These are phyloP conservation scores for Omphaloscelis lunosa DNA, from an alignment of 2,888 invertebrate species.

Conservation along the genomic window DNA sequence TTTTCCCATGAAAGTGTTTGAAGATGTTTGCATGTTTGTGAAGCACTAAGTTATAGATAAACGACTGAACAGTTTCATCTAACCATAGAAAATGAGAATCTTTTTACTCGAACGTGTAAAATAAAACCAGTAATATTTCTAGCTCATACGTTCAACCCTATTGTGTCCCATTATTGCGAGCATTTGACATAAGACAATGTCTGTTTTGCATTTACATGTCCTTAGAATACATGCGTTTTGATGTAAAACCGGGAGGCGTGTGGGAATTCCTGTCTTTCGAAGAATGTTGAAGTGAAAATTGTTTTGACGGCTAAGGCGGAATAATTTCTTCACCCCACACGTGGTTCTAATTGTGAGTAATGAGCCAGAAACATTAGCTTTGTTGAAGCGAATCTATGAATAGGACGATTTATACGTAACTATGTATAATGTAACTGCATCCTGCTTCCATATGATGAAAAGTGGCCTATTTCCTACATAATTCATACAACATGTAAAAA, in stretches of 20 bases:
- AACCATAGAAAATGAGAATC: not conserved
- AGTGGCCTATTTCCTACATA: too few relatives aligned
- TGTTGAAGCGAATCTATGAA: not conserved
- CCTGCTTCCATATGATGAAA: too few relatives aligned
- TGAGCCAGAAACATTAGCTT: not conserved
- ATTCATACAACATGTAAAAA: too few relatives aligned
- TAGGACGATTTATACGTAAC: not conserved
- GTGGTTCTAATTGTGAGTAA: slow-evolving; percentile 6
- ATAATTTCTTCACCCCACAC: slow-evolving; percentile 3
- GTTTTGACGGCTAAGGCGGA: not conserved
- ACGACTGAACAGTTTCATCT: too few relatives aligned
- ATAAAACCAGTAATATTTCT: not conserved
- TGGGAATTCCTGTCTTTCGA: slow-evolving; percentile 34
- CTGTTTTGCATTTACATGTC: slow-evolving; percentile 47
- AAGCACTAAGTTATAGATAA: not conserved
- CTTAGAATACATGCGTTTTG: slow-evolving; percentile 38
- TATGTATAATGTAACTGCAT: too few relatives aligned
- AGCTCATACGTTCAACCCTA: slow-evolving; percentile 30
- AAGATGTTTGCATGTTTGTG: not conserved
- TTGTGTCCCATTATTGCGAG: slow-evolving; percentile 38
- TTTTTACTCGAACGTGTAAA: not conserved
- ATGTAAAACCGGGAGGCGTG: slow-evolving; percentile 30
- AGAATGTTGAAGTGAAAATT: slow-evolving; percentile 5
- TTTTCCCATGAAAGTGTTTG: not conserved
- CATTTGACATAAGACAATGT: slow-evolving; percentile 52